Conservation (phyloP, 2,888 invertebrate genomes). For the Leptopilina drosophilae region DNA sequence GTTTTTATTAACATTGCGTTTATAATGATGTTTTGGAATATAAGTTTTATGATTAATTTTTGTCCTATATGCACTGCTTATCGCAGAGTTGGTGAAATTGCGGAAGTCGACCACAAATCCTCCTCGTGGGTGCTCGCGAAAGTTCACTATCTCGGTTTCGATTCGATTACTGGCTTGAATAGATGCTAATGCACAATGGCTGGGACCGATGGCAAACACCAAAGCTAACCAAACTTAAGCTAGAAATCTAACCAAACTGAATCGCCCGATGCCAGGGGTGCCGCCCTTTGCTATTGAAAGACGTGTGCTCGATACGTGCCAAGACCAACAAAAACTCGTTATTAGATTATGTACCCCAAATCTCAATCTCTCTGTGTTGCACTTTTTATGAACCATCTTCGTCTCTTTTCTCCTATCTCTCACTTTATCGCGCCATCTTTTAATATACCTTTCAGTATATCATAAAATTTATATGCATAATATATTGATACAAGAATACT, state of each 20-base stretch:
- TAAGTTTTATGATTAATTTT: too few species aligned
- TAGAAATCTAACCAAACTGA: slow-evolving; percentile 63
- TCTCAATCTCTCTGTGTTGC: slow-evolving; percentile 48
- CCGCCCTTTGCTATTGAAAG: slow-evolving; percentile 65
- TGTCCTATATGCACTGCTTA: slow-evolving; percentile 25
- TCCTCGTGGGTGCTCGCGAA: slow-evolving; percentile 62
- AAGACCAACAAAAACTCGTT: slow-evolving; percentile 72
- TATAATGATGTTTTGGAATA: too few species aligned
- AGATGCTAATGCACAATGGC: slow-evolving; percentile 77
- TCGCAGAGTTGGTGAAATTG: slow-evolving; percentile 49
- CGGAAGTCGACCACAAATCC: slow-evolving; percentile 75
- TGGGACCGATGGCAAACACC: slow-evolving; percentile 50
- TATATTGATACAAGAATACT: too few species aligned
- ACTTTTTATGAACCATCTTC: slow-evolving; percentile 33
- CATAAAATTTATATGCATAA: too few species aligned
- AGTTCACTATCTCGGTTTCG: slow-evolving; percentile 66
- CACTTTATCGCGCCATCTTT: not conserved
- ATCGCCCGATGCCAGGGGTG: slow-evolving; percentile 57
- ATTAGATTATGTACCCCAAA: slow-evolving; percentile 73
- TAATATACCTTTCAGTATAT: not conserved
- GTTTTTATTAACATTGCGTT: too few species aligned
- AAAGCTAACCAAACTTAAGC: slow-evolving; percentile 46
- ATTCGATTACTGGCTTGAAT: slow-evolving; percentile 76
- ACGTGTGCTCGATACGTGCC: slow-evolving; percentile 70
- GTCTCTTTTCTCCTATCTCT: slow-evolving; percentile 26